Conservation (phyloP, 2,113 vertebrate genomes). For the Tetraodon nigroviridis region DNA sequence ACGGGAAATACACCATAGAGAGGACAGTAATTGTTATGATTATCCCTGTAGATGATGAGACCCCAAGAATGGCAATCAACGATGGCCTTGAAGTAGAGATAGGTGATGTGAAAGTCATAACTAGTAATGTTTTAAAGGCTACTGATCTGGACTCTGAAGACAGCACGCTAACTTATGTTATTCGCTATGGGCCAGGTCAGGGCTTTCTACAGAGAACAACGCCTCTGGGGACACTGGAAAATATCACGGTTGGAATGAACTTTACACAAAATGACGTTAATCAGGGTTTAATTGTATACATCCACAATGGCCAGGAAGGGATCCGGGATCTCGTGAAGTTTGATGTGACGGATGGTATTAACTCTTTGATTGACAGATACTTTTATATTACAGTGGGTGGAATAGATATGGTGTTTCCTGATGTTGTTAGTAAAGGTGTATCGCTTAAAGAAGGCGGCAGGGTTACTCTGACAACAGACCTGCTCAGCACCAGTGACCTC, state of each 20-base stretch:
- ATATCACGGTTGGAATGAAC: slow-evolving; percentile 89
- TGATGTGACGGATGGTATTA: slow-evolving; percentile 92
- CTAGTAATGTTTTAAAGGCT: slow-evolving; percentile 83
- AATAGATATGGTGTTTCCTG: slow-evolving; percentile 89
- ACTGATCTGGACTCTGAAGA: slow-evolving; percentile 95
- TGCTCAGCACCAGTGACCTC: slow-evolving; percentile 92
- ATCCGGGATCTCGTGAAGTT: slow-evolving; percentile 93
- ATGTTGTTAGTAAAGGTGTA: slow-evolving; percentile 91
- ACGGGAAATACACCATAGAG: slow-evolving; percentile 81
- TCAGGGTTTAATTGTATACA: slow-evolving; percentile 80
- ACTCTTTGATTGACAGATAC: slow-evolving; percentile 91
- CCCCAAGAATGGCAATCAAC: slow-evolving; percentile 91
- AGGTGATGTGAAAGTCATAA: slow-evolving; percentile 82
- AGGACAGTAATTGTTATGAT: slow-evolving; percentile 82
- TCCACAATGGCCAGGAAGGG: slow-evolving; percentile 84
- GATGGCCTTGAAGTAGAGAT: slow-evolving; percentile 90
- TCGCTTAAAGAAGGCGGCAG: slow-evolving; percentile 91
- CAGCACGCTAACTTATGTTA: slow-evolving; percentile 79
- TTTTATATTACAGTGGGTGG: slow-evolving; percentile 89
- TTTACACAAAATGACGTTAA: slow-evolving; percentile 93
- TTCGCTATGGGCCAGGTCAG: slow-evolving; percentile 84
- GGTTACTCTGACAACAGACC: slow-evolving; percentile 90
- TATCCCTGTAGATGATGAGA: slow-evolving; percentile 92
- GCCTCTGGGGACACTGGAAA: slow-evolving; percentile 72
- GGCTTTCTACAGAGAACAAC: slow-evolving; percentile 81